A percentile compares a stretch with the other conserved stretches of the same genome.
Evolutionary conservation across 2,888 invertebrate species (phyloP).

Genomic region (Portevinia maculata): DNA sequence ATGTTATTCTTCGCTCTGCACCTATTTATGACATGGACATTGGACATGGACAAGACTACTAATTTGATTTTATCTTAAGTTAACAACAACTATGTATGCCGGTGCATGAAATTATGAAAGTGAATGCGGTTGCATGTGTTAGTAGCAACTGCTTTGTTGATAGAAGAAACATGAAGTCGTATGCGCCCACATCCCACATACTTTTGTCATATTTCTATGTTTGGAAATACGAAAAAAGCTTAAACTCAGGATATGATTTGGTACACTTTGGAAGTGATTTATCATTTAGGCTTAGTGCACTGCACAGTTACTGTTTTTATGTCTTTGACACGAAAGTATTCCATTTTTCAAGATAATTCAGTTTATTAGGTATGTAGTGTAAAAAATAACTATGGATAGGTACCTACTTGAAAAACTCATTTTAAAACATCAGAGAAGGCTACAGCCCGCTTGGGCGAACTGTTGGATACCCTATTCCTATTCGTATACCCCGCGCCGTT

Average conservation of each 20-base stretch:
- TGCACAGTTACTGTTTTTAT: neutral
- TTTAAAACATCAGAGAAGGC: no score
- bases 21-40: constrained; percentile 53
- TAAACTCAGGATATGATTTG: constrained; percentile 5
- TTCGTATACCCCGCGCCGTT: no score
- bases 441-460: no score
- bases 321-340: no score
- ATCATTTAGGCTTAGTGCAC: neutral
- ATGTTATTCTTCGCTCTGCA: constrained; percentile 16
- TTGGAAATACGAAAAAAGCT: neutral
- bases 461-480: no score
- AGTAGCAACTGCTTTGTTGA: neutral
- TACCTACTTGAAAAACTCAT: no score
- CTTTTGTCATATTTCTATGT: neutral
- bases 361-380: no score
- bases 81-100: constrained; percentile 33
- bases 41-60: constrained; percentile 44
- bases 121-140: constrained; percentile 46
- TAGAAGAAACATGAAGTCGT: neutral
- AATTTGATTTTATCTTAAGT: constrained; percentile 35
- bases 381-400: no score
- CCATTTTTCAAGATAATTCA: no score
- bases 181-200: constrained; percentile 13
- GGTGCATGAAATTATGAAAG: constrained; percentile 43
- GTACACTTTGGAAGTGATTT: constrained; percentile 26